phyloP scores from a whole-genome alignment of 1,140 invertebrate species.

The Lasaia peninsularis region DNA sequence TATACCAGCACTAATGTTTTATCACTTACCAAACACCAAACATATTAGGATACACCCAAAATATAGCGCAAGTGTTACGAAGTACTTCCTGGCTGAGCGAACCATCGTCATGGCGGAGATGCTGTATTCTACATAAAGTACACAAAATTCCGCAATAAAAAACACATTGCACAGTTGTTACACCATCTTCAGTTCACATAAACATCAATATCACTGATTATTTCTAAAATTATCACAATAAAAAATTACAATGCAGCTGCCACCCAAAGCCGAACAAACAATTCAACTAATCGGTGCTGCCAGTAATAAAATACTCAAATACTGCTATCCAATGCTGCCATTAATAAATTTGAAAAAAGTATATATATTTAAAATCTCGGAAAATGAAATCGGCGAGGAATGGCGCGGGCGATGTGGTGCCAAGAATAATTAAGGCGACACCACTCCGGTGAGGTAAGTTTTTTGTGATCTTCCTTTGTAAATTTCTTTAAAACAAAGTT shows the following conservation, averaged over 20 bases:
- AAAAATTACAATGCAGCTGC: slow-evolving; percentile 66
- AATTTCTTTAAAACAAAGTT: too few relatives aligned
- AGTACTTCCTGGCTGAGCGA: slow-evolving; percentile 54
- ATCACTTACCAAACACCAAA: slow-evolving; percentile 58
- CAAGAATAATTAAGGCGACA: too few relatives aligned
- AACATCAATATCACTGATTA: slow-evolving; percentile 51
- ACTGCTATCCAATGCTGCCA: neutral
- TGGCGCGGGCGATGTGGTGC: too few relatives aligned
- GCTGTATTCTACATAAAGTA: slow-evolving; percentile 50
- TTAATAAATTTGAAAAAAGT: too few relatives aligned
- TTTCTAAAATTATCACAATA: slow-evolving; percentile 61
- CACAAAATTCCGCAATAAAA: slow-evolving; percentile 37
- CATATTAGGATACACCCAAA: slow-evolving; percentile 62
- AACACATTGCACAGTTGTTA: slow-evolving; percentile 56
- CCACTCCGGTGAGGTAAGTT: too few relatives aligned
- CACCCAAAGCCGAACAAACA: slow-evolving; percentile 75
- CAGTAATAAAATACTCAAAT: slow-evolving; percentile 18
- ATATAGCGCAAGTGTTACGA: slow-evolving; percentile 60
- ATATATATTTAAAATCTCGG: too few relatives aligned
- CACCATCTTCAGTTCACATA: slow-evolving; percentile 62
- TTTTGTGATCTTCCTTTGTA: too few relatives aligned
- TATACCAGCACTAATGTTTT: slow-evolving; percentile 19
- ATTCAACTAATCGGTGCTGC: slow-evolving; percentile 48
- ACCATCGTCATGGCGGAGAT: slow-evolving; percentile 69
- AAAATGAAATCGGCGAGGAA: too few relatives aligned